phyloP scores from a whole-genome alignment of 2,888 invertebrate species.

The Scrobipalpa costella region DNA sequence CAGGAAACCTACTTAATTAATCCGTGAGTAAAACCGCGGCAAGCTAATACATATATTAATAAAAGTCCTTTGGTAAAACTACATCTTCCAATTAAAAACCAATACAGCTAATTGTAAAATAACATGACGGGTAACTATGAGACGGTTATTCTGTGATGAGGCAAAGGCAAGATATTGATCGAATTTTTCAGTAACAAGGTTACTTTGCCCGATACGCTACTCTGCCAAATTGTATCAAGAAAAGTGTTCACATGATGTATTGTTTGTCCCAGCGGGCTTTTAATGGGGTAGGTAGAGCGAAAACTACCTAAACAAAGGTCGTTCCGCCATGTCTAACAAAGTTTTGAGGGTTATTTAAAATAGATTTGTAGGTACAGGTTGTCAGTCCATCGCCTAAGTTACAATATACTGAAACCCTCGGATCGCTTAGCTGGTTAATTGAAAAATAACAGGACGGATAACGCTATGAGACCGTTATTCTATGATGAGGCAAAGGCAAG shows the following conservation, averaged over 20 bases:
- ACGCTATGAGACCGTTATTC: not conserved
- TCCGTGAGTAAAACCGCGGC: too few species aligned
- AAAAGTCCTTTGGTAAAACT: too few species aligned
- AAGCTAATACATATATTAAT: too few species aligned
- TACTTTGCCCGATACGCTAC: conserved; percentile 5
- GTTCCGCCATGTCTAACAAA: too few species aligned
- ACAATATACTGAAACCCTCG: too few species aligned
- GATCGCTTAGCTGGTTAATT: not conserved
- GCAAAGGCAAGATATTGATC: conserved; percentile 7
- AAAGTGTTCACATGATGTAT: conserved; percentile 2
- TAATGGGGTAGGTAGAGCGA: not conserved
- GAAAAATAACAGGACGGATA: not conserved
- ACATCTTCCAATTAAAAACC: too few species aligned
- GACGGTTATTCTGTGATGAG: conserved; percentile 6
- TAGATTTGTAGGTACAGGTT: too few species aligned
- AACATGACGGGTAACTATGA: not conserved
- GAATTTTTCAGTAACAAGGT: conserved; percentile 19
- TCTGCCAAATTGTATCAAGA: conserved; percentile 7
- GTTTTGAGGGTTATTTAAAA: too few species aligned
- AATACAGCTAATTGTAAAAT: too few species aligned
- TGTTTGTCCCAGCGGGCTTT: conserved; percentile 1
- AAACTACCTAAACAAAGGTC: too few species aligned
- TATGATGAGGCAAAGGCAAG: conserved; percentile 8
- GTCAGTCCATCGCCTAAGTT: too few species aligned
- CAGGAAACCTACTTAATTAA: too few species aligned